Evolutionary conservation across 2,888 invertebrate species (phyloP).

Genomic region (Orchestes rusci): DNA sequence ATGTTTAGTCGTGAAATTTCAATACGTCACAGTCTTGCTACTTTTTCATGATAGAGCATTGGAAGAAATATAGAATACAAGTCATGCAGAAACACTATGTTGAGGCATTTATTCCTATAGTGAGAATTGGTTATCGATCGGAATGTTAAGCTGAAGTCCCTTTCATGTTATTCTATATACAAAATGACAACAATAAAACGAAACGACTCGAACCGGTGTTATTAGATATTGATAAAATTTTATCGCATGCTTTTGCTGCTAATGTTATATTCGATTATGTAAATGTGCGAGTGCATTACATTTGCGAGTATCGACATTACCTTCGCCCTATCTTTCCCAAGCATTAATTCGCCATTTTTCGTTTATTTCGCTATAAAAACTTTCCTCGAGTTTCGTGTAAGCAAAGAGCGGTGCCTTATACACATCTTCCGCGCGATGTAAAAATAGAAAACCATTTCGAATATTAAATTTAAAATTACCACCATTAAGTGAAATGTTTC

Average conservation of each 20-base stretch:
- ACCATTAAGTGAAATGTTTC: slow-evolving; percentile 19
- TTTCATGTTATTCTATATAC: too few species aligned
- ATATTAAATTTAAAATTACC: slow-evolving; percentile 24
- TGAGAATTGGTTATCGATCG: too few species aligned
- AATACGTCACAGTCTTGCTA: too few species aligned
- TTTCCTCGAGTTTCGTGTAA: slow-evolving; percentile 14
- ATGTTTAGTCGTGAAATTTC: too few species aligned
- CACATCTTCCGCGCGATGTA: slow-evolving; percentile 10
- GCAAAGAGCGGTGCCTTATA: slow-evolving; percentile 12
- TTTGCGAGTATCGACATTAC: slow-evolving; percentile 13
- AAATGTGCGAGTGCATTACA: slow-evolving; percentile 17
- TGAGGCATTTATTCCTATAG: too few species aligned
- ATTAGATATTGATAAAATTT: slow-evolving; percentile 13
- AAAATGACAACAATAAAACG: too few species aligned
- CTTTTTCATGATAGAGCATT: too few species aligned
- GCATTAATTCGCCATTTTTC: slow-evolving; percentile 23
- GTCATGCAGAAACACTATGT: too few species aligned
- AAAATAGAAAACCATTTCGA: slow-evolving; percentile 21
- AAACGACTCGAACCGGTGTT: too few species aligned
- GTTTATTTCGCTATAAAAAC: slow-evolving; percentile 22
- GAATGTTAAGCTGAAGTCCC: too few species aligned
- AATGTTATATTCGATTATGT: slow-evolving; percentile 25
- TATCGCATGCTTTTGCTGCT: slow-evolving; percentile 16
- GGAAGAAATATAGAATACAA: too few species aligned
- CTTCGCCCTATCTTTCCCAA: slow-evolving; percentile 13